Conservation (phyloP, 2,888 invertebrate species). For the Dascillus cervinus region DNA sequence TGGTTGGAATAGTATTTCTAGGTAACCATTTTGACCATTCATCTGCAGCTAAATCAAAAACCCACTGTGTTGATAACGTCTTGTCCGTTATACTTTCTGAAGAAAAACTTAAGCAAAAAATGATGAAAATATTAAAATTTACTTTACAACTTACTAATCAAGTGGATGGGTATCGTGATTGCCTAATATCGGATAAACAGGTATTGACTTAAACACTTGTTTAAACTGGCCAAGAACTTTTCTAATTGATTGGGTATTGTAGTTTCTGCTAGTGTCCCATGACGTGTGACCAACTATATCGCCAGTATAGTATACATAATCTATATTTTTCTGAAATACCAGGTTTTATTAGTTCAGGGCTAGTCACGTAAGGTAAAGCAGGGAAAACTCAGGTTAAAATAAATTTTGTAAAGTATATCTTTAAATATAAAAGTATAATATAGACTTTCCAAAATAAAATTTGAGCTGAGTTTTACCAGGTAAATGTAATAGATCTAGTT, state of each 20-base stretch:
- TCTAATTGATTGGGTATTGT: constrained; percentile 53
- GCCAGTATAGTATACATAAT: constrained; percentile 75
- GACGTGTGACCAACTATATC: constrained; percentile 79
- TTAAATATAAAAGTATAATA: too few relatives aligned
- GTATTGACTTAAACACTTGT: constrained; percentile 43
- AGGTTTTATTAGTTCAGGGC: too few relatives aligned
- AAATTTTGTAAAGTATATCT: too few relatives aligned
- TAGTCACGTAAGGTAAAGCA: too few relatives aligned
- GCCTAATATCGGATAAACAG: constrained; percentile 55
- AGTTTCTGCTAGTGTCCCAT: constrained; percentile 68
- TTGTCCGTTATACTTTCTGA: constrained; percentile 45
- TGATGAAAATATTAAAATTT: too few relatives aligned
- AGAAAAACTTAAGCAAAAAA: too few relatives aligned
- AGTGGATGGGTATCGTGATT: constrained; percentile 57
- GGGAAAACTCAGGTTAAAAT: too few relatives aligned
- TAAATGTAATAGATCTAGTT: too few relatives aligned
- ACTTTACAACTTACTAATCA: constrained; percentile 23
- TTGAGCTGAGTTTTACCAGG: too few relatives aligned
- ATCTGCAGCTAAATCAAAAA: constrained; percentile 62
- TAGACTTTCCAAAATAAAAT: too few relatives aligned
- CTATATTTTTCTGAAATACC: constrained; percentile 43
- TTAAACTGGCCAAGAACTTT: constrained; percentile 43
- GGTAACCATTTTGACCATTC: constrained; percentile 65
- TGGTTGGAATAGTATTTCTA: constrained; percentile 48
- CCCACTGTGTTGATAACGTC: constrained; percentile 55